A percentile compares a stretch with the other conserved stretches of the same genome.
These are phyloP conservation scores for Cinclus cinclus DNA, from an alignment of 2,113 vertebrate genomes.

Conservation along the genomic window DNA sequence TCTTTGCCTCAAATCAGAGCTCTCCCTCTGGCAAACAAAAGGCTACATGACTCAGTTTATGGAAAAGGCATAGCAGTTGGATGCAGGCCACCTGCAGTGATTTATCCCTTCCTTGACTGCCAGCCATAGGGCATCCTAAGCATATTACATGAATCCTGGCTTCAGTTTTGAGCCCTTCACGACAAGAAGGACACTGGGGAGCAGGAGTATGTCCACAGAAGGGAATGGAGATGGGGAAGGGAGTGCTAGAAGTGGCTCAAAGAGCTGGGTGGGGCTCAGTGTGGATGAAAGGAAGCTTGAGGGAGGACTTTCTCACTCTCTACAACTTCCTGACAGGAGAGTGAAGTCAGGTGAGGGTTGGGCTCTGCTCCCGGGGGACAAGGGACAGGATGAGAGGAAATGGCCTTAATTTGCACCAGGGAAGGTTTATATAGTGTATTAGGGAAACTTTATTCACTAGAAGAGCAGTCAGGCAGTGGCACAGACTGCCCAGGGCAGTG, in stretches of 20 bases:
- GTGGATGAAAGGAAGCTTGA: neutral
- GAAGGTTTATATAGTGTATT: neutral
- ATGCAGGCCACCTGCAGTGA: neutral
- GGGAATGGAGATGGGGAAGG: neutral
- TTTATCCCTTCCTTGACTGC: neutral
- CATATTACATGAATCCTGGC: neutral
- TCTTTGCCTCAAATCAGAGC: neutral
- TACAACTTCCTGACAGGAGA: neutral
- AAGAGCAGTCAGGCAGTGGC: neutral
- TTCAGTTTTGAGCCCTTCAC: neutral
- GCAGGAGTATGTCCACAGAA: neutral
- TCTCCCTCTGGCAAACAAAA: neutral
- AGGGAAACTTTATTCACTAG: neutral
- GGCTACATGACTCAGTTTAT: neutral
- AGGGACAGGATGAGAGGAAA: neutral
- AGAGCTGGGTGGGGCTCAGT: neutral
- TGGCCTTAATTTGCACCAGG: neutral
- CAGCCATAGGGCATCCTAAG: neutral
- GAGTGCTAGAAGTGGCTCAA: neutral
- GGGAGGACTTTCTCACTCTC: neutral
- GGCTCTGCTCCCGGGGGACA: neutral
- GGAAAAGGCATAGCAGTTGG: neutral
- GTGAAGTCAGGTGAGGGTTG: neutral
- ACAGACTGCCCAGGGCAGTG: neutral
- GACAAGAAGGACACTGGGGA: neutral